A percentile compares a stretch with the other conserved stretches of the same genome.
These are phyloP conservation scores for Conus ventricosus DNA, from an alignment of 1,140 invertebrate genomes.

Conservation along the genomic window DNA sequence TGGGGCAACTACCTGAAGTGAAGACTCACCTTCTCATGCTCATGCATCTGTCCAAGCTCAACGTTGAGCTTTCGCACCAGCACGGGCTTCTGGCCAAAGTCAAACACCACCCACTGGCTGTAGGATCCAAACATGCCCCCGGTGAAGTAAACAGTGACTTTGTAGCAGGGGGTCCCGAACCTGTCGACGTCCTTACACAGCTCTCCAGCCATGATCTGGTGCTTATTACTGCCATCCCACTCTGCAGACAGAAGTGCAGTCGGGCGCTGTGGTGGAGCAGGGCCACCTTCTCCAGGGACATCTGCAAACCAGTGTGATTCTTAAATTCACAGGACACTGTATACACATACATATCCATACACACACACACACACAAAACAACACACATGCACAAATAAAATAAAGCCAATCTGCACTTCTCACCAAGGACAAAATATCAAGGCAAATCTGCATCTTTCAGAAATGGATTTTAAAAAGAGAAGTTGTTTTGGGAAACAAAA, in stretches of 20 bases:
- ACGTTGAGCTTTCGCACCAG: slow-evolving; percentile 64
- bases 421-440: too few species aligned
- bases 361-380: too few species aligned
- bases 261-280: slow-evolving; percentile 66
- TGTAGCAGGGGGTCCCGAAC: slow-evolving; percentile 52
- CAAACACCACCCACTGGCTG: slow-evolving; percentile 69
- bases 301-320: background rate
- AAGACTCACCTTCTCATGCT: slow-evolving; percentile 59
- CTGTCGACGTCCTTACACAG: slow-evolving; percentile 54
- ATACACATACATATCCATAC: too few species aligned
- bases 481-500: too few species aligned
- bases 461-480: too few species aligned
- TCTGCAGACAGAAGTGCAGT: slow-evolving; percentile 62
- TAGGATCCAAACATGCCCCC: slow-evolving; percentile 70
- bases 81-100: slow-evolving; percentile 64
- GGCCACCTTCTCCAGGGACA: slow-evolving; percentile 58
- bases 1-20: too few species aligned
- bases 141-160: slow-evolving; percentile 61
- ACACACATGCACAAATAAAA: too few species aligned
- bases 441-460: too few species aligned
- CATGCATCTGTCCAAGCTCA: slow-evolving; percentile 60
- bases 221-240: slow-evolving; percentile 34
- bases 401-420: too few species aligned
- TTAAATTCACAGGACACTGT: too few species aligned
- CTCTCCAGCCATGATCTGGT: slow-evolving; percentile 63